These are phyloP conservation scores for Gymnocheta viridis DNA, from an alignment of 2,888 invertebrate species.

Conservation along the genomic window DNA sequence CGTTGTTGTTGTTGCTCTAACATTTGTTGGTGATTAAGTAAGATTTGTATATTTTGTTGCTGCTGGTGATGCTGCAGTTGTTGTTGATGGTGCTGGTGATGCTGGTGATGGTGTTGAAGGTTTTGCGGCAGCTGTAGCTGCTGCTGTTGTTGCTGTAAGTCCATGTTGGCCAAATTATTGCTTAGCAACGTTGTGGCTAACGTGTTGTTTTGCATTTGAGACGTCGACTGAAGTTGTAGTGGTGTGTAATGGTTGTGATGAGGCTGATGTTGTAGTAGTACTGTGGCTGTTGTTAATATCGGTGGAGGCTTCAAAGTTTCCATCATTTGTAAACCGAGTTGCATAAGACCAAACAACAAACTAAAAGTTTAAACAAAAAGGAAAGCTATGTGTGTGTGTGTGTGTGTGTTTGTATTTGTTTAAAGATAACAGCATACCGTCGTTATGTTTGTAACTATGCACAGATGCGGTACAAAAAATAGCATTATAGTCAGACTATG, in stretches of 20 bases:
- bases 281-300: slow-evolving; percentile 63
- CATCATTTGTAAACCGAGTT: slow-evolving; percentile 79
- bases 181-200: slow-evolving; percentile 71
- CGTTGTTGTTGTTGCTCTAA: slow-evolving; percentile 67
- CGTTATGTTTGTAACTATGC: not conserved
- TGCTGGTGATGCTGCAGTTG: slow-evolving; percentile 15
- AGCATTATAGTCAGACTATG: too few species aligned
- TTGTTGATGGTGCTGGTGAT: slow-evolving; percentile 24
- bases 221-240: slow-evolving; percentile 69
- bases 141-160: slow-evolving; percentile 72
- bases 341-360: slow-evolving; percentile 70
- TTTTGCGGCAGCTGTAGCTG: slow-evolving; percentile 36
- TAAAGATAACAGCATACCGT: slow-evolving; percentile 22
- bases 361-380: slow-evolving; percentile 27
- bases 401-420: slow-evolving; percentile 29
- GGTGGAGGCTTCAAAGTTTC: slow-evolving; percentile 80
- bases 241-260: slow-evolving; percentile 66
- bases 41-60: slow-evolving; percentile 73
- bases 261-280: slow-evolving; percentile 72
- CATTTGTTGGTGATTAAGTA: slow-evolving; percentile 71
- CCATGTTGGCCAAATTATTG: slow-evolving; percentile 75
- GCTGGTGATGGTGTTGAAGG: not conserved
- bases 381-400: slow-evolving; percentile 7
- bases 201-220: slow-evolving; percentile 64
- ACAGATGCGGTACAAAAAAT: too few species aligned